A percentile compares a stretch with the other conserved stretches of the same genome.
These are phyloP conservation scores for Drosophila suboccidentalis DNA, from an alignment of 2,888 invertebrate genomes.

Conservation along the genomic window DNA sequence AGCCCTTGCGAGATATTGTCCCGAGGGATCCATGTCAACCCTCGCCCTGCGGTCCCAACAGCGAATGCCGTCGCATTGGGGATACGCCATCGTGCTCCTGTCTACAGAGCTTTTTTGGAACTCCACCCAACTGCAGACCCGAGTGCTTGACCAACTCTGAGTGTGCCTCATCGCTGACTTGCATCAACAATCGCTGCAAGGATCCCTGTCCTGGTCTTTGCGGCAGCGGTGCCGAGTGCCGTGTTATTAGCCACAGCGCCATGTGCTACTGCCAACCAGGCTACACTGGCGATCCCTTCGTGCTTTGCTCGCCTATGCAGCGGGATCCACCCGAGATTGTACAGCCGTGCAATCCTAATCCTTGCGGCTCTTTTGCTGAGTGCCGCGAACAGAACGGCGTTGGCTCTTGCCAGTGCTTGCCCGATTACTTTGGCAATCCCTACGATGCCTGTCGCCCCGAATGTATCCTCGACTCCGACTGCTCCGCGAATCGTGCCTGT, in stretches of 20 bases:
- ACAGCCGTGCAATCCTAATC: conserved; percentile 91
- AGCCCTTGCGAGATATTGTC: conserved; percentile 69
- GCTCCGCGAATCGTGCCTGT: conserved; percentile 90
- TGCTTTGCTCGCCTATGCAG: conserved; percentile 87
- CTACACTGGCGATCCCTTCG: conserved; percentile 84
- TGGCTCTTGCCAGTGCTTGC: conserved; percentile 90
- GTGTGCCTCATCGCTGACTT: conserved; percentile 89
- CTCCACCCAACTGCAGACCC: conserved; percentile 90
- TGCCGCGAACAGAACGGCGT: conserved; percentile 89
- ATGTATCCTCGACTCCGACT: conserved; percentile 90
- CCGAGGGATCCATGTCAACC: conserved; percentile 86
- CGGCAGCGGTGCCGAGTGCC: conserved; percentile 90
- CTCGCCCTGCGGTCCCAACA: conserved; percentile 87
- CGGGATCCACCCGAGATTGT: conserved; percentile 79
- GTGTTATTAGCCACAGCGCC: conserved; percentile 91
- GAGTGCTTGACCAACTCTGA: conserved; percentile 93
- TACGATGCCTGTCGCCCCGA: conserved; percentile 92
- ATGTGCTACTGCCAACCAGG: conserved; percentile 90
- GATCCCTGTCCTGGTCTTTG: conserved; percentile 92
- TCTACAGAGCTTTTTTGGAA: conserved; percentile 88
- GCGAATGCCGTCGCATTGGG: conserved; percentile 87
- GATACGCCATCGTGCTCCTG: conserved; percentile 92
- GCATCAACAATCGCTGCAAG: conserved; percentile 90
- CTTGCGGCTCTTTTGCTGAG: conserved; percentile 92
- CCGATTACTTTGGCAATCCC: conserved; percentile 91